phyloP scores from a whole-genome alignment of 1,140 invertebrate species.

The Drosophila oshimai region DNA sequence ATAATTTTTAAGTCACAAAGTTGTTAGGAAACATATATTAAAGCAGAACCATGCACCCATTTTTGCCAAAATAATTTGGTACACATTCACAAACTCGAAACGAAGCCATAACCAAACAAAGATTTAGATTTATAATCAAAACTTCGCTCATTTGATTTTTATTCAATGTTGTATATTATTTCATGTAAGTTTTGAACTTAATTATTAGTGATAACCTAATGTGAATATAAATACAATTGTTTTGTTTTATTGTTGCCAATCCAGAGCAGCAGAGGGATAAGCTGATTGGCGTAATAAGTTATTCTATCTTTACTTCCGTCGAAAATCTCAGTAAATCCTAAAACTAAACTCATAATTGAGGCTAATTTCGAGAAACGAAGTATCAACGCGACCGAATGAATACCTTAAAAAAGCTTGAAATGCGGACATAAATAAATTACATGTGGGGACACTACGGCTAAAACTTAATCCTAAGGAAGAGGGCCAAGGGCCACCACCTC shows the following conservation, averaged over 20 bases:
- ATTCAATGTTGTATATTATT: slow-evolving; percentile 45
- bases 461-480: not conserved
- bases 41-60: too few species aligned
- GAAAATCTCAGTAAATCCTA: slow-evolving; percentile 9
- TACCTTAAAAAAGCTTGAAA: not conserved
- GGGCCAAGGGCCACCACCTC: not conserved
- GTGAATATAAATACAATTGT: slow-evolving; percentile 21
- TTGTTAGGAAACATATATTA: too few species aligned
- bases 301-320: not conserved
- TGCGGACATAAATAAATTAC: slow-evolving; percentile 43
- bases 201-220: slow-evolving; percentile 2
- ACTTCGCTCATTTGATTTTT: slow-evolving; percentile 42
- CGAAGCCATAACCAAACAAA: not conserved
- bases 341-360: slow-evolving; percentile 24
- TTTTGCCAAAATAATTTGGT: too few species aligned
- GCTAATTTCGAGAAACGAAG: slow-evolving; percentile 18
- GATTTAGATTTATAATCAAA: not conserved
- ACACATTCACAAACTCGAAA: not conserved
- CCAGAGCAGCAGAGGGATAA: not conserved
- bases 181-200: slow-evolving; percentile 41
- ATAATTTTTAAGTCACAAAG: too few species aligned
- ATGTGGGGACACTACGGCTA: not conserved
- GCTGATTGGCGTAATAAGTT: slow-evolving; percentile 1
- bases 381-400: not conserved
- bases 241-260: not conserved